Evolutionary conservation across 2,888 invertebrate species (phyloP), one percentile per base, ranked within the genome.

Genomic region (Schizotus pectinicornis): DNA sequence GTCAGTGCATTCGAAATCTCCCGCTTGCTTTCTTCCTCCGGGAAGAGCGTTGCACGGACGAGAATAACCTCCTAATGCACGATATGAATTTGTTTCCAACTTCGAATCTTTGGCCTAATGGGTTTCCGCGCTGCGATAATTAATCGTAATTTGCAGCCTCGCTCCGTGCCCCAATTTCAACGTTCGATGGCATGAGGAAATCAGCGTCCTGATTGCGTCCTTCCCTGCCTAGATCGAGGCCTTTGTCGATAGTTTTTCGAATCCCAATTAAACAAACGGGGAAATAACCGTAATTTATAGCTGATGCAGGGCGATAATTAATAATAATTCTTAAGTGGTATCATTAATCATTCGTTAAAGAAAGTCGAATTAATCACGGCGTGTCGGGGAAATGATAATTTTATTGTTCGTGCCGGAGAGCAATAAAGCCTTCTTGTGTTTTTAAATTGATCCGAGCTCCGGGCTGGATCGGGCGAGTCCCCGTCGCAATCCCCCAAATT

Each of bases 281-380:
- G 49, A 43, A 42, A 42, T 53, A 48, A 53, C 53, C 42, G 49
- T 59, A 59, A 59, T 59, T 54, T 59, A 59, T 55, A 22, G 54
- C 43, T 34, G 50, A 41, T 53, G 54, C 52, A 58, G 59, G 35
- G 34, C 12, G 54, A 55, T 59, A 59, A 59, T 59, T 59, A 59
- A 59, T 59, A 59, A 59, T 59, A 59, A 54, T 59, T 55, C 59
- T 55, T 55, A 59, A 59, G 59, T 59, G 54, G 54, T 45, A 45
- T 55, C 59, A 59, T 59, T 59, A 59, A 59, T 59, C 59, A 59
- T 59, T 38, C 42, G 58, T 22, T 42, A 54, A 63, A 56, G 61
- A 59, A 63, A 63, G 59, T 59, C 59, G 57, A 48, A 63, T 61
- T 61, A 57, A 64, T 56, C 61, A 57, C 43, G 50, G 46, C 57